A percentile compares a stretch with the other conserved stretches of the same genome.
Evolutionary conservation across 2,797 vertebrate genomes (phyloP).

Genomic region (Brotula barbata): DNA sequence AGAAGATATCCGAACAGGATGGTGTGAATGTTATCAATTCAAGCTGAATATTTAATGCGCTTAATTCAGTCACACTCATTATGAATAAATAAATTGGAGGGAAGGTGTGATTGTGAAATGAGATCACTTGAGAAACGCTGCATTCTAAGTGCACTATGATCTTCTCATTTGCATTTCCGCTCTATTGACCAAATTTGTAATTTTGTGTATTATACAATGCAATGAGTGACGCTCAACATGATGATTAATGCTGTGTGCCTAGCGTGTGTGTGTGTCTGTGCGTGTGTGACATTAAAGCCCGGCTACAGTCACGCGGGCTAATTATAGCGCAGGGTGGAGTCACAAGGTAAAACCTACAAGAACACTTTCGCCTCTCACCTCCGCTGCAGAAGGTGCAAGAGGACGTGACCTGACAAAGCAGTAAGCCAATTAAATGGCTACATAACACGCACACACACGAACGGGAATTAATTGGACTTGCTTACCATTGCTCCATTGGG

Average conservation of each 20-base stretch:
- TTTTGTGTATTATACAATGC: conserved; percentile 53
- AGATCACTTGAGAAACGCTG: conserved; percentile 40
- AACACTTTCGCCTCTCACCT: conserved; percentile 43
- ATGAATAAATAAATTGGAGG: too few species aligned
- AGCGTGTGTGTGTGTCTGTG: conserved; percentile 37
- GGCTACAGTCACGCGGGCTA: conserved; percentile 63
- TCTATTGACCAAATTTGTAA: conserved; percentile 57
- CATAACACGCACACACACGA: conserved; percentile 3
- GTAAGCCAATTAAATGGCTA: conserved; percentile 5
- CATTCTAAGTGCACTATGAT: too few species aligned
- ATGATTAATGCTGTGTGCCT: conserved; percentile 50
- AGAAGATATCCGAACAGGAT: conserved; percentile 11
- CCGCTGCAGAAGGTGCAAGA: conserved; percentile 19
- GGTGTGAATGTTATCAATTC: conserved; percentile 6
- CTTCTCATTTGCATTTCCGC: conserved; percentile 47
- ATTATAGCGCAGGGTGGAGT: conserved; percentile 66
- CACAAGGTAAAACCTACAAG: conserved; percentile 51
- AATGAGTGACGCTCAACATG: conserved; percentile 57
- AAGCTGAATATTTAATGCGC: too few species aligned
- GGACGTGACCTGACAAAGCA: conserved; percentile 8
- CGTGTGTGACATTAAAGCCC: conserved; percentile 68
- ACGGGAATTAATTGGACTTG: conserved; percentile 21
- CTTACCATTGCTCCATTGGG: conserved; percentile 45
- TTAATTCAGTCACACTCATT: too few species aligned
- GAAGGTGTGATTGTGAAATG: conserved; percentile 36